A percentile compares a stretch with the other conserved stretches of the same genome.
Evolutionary conservation across 2,113 vertebrate genomes (phyloP).

Genomic region (Varanus komodoensis): DNA sequence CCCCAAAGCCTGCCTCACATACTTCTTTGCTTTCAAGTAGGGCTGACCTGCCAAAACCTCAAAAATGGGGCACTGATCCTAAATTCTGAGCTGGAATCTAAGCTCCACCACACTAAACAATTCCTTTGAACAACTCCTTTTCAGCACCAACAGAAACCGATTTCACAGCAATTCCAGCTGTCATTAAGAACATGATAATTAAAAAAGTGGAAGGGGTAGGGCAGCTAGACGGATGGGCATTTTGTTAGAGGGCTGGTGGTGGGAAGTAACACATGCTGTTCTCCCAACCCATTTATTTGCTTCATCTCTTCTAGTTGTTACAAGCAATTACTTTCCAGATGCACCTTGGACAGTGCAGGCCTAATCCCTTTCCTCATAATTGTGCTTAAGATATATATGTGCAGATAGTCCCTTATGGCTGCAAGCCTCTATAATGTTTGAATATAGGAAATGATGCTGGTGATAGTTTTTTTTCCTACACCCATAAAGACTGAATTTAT

Average conservation of each 20-base stretch:
- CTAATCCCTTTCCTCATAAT: not conserved
- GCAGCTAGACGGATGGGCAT: too few species aligned
- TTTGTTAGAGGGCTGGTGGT: not conserved
- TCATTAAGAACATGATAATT: too few species aligned
- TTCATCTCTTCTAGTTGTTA: not conserved
- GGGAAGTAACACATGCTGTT: not conserved
- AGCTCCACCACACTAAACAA: too few species aligned
- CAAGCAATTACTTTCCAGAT: not conserved
- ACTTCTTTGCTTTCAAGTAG: not conserved
- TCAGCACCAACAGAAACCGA: too few species aligned
- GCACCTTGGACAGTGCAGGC: not conserved
- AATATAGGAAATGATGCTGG: not conserved
- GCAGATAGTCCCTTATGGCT: not conserved
- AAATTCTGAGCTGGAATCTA: too few species aligned
- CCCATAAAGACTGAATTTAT: not conserved
- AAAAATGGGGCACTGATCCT: not conserved
- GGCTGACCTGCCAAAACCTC: not conserved
- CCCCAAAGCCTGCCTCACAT: not conserved
- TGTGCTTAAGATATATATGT: not conserved
- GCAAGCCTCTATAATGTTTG: not conserved
- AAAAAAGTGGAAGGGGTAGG: too few species aligned
- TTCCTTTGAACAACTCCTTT: too few species aligned
- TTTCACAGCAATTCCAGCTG: too few species aligned
- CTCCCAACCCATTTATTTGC: not conserved
- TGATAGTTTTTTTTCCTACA: not conserved